Evolutionary conservation across 2,113 vertebrate species (phyloP).

Genomic region (Heliornis fulica): DNA sequence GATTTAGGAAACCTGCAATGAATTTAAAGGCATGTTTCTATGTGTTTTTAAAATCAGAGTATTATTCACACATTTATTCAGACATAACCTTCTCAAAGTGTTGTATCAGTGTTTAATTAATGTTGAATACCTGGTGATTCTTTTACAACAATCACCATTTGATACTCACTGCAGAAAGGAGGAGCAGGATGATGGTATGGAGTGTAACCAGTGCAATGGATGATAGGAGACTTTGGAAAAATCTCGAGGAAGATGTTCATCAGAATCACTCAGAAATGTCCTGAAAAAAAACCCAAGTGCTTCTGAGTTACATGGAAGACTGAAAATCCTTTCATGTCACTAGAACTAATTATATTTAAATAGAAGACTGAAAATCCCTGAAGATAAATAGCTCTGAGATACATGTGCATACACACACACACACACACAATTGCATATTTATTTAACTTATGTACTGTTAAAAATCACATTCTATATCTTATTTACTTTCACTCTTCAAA

Average conservation of each 20-base stretch:
- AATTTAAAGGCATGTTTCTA: not conserved
- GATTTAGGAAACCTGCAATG: not conserved
- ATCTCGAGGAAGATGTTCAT: constrained; percentile 31
- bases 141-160: not conserved
- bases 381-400: not conserved
- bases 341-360: not conserved
- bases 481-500: not conserved
- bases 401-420: not conserved
- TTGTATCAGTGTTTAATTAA: not conserved
- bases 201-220: constrained; percentile 79
- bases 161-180: constrained; percentile 71
- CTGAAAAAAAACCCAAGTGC: constrained; percentile 59
- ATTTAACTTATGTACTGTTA: not conserved
- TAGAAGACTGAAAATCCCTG: not conserved
- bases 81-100: not conserved
- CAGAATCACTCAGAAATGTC: constrained; percentile 71
- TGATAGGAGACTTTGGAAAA: constrained; percentile 51
- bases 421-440: not conserved
- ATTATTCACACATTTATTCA: not conserved
- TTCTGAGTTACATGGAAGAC: not conserved
- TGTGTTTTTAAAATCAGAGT: not conserved
- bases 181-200: constrained; percentile 76
- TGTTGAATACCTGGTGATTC: not conserved
- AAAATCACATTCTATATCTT: not conserved
- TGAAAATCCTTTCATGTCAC: not conserved